Percentiles rank a stretch among this genome's conserved stretches.
phyloP scores from a whole-genome alignment of 2,888 invertebrate species.

The Drosophila algonquin region DNA sequence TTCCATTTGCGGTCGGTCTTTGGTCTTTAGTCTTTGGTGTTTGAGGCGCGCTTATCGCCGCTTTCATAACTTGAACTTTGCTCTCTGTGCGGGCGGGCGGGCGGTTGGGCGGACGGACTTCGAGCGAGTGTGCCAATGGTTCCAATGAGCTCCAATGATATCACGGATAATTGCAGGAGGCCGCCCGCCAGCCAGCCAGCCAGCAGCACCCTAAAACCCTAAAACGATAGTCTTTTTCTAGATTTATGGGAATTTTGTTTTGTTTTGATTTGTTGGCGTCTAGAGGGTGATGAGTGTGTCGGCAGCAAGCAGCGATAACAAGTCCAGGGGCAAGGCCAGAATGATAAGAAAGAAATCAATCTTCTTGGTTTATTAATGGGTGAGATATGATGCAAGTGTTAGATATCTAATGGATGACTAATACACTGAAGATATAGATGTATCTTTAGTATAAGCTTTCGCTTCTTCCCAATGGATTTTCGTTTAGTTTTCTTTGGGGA shows the following conservation, averaged over 20 bases:
- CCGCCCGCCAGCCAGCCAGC: no score
- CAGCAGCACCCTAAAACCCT: slow-evolving; percentile 9
- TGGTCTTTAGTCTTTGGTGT: slow-evolving; percentile 7
- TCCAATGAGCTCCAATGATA: slow-evolving; percentile 52
- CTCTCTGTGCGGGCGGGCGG: background rate
- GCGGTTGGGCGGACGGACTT: slow-evolving; percentile 1
- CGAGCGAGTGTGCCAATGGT: slow-evolving; percentile 26
- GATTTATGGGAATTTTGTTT: slow-evolving; percentile 31
- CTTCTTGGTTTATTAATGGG: background rate
- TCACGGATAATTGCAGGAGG: slow-evolving; percentile 57
- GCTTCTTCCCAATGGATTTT: background rate
- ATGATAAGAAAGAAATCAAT: background rate
- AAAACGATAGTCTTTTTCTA: slow-evolving; percentile 15
- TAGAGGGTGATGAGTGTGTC: background rate
- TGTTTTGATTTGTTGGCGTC: slow-evolving; percentile 40
- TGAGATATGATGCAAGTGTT: background rate
- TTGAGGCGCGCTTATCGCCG: slow-evolving; percentile 18
- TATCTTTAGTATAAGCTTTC: background rate
- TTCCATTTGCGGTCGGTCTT: background rate
- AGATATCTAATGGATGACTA: background rate
- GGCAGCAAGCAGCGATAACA: slow-evolving; percentile 13
- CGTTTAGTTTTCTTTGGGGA: no score
- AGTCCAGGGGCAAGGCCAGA: background rate
- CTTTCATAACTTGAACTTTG: slow-evolving; percentile 52
- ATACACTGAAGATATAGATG: no score